These are phyloP conservation scores for Drosophila basisetae DNA, from an alignment of 2,888 invertebrate genomes.

Conservation along the genomic window DNA sequence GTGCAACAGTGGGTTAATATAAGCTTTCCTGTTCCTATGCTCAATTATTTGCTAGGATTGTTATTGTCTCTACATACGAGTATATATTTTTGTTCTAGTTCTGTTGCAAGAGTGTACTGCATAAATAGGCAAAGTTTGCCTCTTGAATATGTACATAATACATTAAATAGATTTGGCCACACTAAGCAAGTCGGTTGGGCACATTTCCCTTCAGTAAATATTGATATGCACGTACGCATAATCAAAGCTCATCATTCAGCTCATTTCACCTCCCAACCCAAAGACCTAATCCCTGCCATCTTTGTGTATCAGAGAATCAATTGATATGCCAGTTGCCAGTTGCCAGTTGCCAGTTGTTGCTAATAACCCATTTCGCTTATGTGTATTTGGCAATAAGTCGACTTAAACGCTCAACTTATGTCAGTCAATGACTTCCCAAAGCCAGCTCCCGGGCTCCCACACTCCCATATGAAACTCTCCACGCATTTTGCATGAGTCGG, in stretches of 20 bases:
- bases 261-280: conserved; percentile 1
- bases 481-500: conserved; percentile 39
- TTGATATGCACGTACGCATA: conserved; percentile 4
- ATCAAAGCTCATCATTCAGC: conserved; percentile 18
- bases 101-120: neutral
- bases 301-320: conserved; percentile 53
- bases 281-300: conserved; percentile 12
- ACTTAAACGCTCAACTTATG: conserved; percentile 56
- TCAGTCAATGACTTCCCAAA: conserved; percentile 48
- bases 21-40: neutral
- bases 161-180: neutral
- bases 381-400: conserved; percentile 47
- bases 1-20: neutral
- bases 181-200: neutral
- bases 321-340: conserved; percentile 42
- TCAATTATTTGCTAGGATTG: neutral
- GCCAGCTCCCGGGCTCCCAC: neutral
- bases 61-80: neutral
- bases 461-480: neutral
- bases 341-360: conserved; percentile 30
- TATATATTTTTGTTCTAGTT: neutral
- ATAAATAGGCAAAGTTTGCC: neutral
- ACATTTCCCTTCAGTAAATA: neutral
- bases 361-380: conserved; percentile 64
- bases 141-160: neutral